Base-by-base conservation (phyloP, 2,888 invertebrate genomes). In the Erebia ligea region DNA sequence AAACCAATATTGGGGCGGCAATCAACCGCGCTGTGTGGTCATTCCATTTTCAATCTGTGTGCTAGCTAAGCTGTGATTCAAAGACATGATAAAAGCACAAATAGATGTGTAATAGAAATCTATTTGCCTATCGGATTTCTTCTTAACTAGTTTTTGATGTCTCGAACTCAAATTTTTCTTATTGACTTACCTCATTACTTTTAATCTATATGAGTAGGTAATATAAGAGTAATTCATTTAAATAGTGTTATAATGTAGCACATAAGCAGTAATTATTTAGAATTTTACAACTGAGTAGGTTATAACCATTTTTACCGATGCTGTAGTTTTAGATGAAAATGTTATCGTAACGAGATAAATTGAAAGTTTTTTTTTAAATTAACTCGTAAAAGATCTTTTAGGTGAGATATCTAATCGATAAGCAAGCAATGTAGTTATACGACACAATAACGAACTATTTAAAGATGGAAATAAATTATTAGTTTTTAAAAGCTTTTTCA, bases 51-150 rank as follows among this genome's bases (percentile, higher is more conserved):
- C 34, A 6, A 19, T 48, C 62, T 62, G 62, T 48, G 1, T 45
- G 45, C 8, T 62, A 48, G 45, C 21, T 62, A 82, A 83, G 82
- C 85, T 84, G 82, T 79, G 76, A 72, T 67, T 50, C 58, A 48
- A 68, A 64, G 21, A 25, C 69, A 78, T 75, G 81, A 84, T 82
- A 80, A 82, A 82, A 79, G 81, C 82, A 81, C 82, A 86, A 88
- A 86, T 81, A 88, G 80, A 82, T 80, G 77, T 77, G 77, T 81
- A 81, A 82, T 82, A 82, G 79, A 78, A 71, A 74, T 77, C 75
- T 78, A 78, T 81, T 81, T 79, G 76, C 74, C 76, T 79, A 79
- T 78, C 75, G 76, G 74, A 77, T 79, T 81, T 81, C 84, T 84
- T 81, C 80, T 79, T 81, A 82, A 81, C 80, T 82, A 62, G 67